Base-by-base conservation (phyloP, 2,888 invertebrate genomes). In the Caenorhabditis sp. region DNA sequence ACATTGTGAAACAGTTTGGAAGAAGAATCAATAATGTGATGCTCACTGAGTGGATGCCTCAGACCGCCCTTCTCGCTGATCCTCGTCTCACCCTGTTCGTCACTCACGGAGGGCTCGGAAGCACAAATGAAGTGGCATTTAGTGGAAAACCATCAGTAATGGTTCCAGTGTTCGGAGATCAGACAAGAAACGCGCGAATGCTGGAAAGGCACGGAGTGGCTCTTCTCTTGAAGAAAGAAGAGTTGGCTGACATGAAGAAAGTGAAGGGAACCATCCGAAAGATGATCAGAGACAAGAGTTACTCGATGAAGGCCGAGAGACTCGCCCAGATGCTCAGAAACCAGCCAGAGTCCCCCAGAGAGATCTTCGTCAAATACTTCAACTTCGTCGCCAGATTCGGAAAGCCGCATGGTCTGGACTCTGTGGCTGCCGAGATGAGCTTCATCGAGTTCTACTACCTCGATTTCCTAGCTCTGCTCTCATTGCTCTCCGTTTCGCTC, bases 11-110 rank as follows among this genome's bases (percentile, higher is more conserved):
- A 24, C 67, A 64, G 37, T 78, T 65, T 50, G 77, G 62, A 24
- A 79, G 79, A 35, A 61, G 62, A n/a, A 55, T 80, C 35, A 37
- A 67, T 20, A 88, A 88, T 61, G 84, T 88, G 37, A 64, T 78
- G 62, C 60, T 87, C 8, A 69, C 74, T 13, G 83, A 82, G 32
- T 88, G 88, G 88, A 72, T 86, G 56, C 87, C 88, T 2, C 88
- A 88, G 51, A 83, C 74, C n/a, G 56, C 68, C 9, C 61, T 67
- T 32, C 65, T 65, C 37, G 83, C 78, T 11, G 84, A 86, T 47
- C 69, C 81, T 0, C 67, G 84, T 35, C 64, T 86, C 22, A 61
- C 37, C 4, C 78, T 79, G 9, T 82, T 86, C 58, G 69, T 86
- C 20, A 86, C 86, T 6, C 86, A 86, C 55, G 78, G 84, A 20